Percentiles rank a stretch among this genome's conserved stretches.
Evolutionary conservation across 37 sponge, comb jelly and placozoan genomes (phyloP).

Genomic region (Haliclona indistincta): DNA sequence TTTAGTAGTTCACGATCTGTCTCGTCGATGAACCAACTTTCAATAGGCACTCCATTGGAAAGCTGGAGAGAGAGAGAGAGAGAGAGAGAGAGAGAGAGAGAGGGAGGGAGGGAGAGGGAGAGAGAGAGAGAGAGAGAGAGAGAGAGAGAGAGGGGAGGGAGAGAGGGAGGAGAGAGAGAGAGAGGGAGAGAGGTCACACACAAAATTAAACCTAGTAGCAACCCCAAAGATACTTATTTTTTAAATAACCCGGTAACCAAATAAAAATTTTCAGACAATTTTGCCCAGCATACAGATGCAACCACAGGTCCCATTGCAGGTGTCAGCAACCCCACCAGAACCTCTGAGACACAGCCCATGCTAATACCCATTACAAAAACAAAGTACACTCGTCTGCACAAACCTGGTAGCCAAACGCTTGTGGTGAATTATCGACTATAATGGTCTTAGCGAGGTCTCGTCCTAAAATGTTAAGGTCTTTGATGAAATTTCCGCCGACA

Average conservation of each 20-base stretch:
- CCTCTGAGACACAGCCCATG: background rate
- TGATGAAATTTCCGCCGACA: slow-evolving; percentile 89
- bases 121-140: background rate
- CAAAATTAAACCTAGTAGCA: background rate
- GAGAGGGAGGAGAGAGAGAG: background rate
- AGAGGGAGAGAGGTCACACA: background rate
- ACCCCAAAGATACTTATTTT: background rate
- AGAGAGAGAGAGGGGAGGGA: background rate
- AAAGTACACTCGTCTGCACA: background rate
- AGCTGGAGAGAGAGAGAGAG: slow-evolving; percentile 42
- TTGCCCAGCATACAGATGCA: background rate
- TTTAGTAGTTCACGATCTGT: slow-evolving; percentile 80
- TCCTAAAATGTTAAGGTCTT: slow-evolving; percentile 91
- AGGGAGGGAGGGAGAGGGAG: background rate
- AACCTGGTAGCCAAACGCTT: slow-evolving; percentile 98
- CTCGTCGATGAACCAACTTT: slow-evolving; percentile 91
- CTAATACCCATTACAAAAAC: background rate
- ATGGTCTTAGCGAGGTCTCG: slow-evolving; percentile 91
- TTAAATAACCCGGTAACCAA: background rate
- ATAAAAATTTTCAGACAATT: background rate
- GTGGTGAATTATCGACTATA: slow-evolving; percentile 95
- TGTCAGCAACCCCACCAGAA: background rate
- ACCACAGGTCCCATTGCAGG: background rate
- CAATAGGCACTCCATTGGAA: slow-evolving; percentile 96
- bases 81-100: background rate